These are phyloP conservation scores for Xiphorhynchus erythropygius DNA, from an alignment of 2,797 vertebrate species.

Conservation along the genomic window DNA sequence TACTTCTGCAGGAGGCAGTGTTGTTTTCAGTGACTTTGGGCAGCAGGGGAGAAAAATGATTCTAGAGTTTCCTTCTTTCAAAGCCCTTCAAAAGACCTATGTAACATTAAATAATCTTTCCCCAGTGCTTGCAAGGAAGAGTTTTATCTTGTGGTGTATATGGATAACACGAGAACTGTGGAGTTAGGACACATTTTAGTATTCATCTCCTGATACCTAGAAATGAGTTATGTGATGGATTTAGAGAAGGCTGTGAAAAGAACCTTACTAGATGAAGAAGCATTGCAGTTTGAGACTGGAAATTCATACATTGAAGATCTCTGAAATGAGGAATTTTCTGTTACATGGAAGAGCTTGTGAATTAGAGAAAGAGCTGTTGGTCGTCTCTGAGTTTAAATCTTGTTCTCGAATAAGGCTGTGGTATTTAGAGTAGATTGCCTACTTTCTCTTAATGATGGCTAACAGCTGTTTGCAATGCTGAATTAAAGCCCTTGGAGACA, in stretches of 20 bases:
- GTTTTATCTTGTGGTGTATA: neutral
- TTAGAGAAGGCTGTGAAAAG: neutral
- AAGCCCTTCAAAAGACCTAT: neutral
- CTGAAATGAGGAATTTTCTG: neutral
- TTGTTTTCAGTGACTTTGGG: neutral
- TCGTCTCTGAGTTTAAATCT: neutral
- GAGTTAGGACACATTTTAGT: neutral
- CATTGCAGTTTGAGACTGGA: neutral
- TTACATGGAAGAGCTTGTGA: neutral
- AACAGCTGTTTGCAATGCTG: constrained; percentile 25
- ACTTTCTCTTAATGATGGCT: constrained; percentile 13
- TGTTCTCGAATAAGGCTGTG: neutral
- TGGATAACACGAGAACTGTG: neutral
- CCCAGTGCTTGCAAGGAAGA: neutral
- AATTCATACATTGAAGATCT: neutral
- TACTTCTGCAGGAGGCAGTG: neutral
- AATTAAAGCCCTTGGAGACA: constrained; percentile 18
- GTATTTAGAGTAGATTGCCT: neutral
- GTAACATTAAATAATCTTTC: neutral
- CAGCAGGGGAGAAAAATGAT: neutral
- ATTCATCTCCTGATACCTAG: neutral
- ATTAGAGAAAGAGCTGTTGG: neutral
- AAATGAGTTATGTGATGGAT: neutral
- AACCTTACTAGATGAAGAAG: neutral
- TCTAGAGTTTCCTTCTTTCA: neutral